Evolutionary conservation across 2,113 vertebrate species (phyloP), one percentile per base, ranked within the genome.

Genomic region (Toxostoma redivivum): DNA sequence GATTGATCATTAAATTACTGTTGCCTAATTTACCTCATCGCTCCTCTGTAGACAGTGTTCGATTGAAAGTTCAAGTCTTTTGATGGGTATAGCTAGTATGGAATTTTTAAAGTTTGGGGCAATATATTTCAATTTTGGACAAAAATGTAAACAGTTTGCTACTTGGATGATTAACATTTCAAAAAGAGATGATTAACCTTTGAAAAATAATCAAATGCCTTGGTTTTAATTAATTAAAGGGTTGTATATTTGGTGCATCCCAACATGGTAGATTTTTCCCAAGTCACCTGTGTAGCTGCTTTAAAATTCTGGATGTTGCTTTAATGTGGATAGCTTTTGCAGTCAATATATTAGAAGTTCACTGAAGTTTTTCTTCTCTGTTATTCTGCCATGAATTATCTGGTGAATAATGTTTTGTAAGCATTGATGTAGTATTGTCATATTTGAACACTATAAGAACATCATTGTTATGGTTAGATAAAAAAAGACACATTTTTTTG

Each of bases 1-100:
- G 94, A 97, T 96, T 97, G 97, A 98, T 94, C 15, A 1, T 82
- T 95, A 98, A 97, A 98, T 97, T 97, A 92, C 61, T 12, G 1
- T 64, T 93, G 91, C 15, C 47, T 97, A 94, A 95, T 97, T 97
- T 95, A 82, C 72, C 73, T 97, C 97, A 94, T 97, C 51, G 6
- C 45, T 97, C 54, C 81, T 89, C 87, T 88, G 35, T 58, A 94
- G 90, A 88, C 72, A 78, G 44, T 33, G n/a, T 90, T 93, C 96
- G 96, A 97, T 57, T 96, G 93, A 96, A 97, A 95, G 91, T 91
- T 98, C 90, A 67, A 10, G 44, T 79, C 88, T 96, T 95, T 56
- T 81, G 48, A 88, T 91, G 40, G 85, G 21, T 82, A 38, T 71
- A 94, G 80, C 74, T 81, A 78, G 91, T 47, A 54, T 0, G 15